Evolutionary conservation across 2,797 vertebrate genomes (phyloP).

Genomic region (Bovichtus variegatus): DNA sequence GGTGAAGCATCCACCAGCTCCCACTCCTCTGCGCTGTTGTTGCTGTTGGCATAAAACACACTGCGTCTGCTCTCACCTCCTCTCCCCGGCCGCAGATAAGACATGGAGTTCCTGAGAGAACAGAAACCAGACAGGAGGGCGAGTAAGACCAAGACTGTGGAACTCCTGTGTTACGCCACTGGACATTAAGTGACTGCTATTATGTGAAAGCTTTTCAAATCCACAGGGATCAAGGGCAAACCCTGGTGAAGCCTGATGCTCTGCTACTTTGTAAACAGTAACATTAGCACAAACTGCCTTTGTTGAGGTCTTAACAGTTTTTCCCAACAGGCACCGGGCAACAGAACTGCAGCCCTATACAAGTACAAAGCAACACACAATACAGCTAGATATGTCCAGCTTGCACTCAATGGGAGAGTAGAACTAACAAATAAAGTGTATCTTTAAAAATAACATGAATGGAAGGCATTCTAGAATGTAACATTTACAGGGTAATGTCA

Average conservation of each 20-base stretch:
- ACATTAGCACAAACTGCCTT: neutral
- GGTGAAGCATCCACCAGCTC: slow-evolving; percentile 91
- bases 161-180: neutral
- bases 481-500: neutral
- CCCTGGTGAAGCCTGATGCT: neutral
- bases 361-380: neutral
- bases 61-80: slow-evolving; percentile 90
- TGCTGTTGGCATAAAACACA: slow-evolving; percentile 89
- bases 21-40: slow-evolving; percentile 88
- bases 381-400: neutral
- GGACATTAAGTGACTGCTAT: neutral
- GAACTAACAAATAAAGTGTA: neutral
- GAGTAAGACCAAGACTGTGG: neutral
- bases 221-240: slow-evolving; percentile 1
- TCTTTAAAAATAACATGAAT: neutral
- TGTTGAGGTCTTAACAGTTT: slow-evolving; percentile 5
- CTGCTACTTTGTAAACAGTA: neutral
- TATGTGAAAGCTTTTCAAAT: neutral
- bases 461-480: neutral
- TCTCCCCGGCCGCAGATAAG: slow-evolving; percentile 88
- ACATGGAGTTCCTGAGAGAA: slow-evolving; percentile 92
- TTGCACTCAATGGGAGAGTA: neutral
- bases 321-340: too few relatives aligned
- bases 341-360: neutral
- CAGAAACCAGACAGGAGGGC: slow-evolving; percentile 8